Evolutionary conservation across 92 coral and sea anemone species (phyloP).

Genomic region (Epizoanthus fatuus): DNA sequence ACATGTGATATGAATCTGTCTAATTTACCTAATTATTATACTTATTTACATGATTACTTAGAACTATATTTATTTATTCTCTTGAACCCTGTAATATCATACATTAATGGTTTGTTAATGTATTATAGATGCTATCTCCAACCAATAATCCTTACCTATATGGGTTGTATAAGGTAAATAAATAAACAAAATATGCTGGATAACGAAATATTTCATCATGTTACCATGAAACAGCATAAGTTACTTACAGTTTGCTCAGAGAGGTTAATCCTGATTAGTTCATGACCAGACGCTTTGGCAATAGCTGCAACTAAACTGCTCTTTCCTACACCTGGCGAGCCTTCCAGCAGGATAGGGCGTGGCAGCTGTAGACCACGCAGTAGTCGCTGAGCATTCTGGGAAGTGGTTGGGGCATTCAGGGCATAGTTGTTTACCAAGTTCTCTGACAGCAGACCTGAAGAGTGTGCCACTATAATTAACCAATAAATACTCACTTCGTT

Average conservation of each 20-base stretch:
- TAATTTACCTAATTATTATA: too few relatives aligned
- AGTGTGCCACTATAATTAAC: background rate
- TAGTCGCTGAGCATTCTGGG: slow-evolving; percentile 90
- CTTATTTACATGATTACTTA: too few relatives aligned
- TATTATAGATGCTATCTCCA: too few relatives aligned
- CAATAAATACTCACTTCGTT: too few relatives aligned
- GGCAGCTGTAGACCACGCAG: slow-evolving; percentile 90
- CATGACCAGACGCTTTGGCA: slow-evolving; percentile 96
- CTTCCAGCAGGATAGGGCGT: slow-evolving; percentile 95
- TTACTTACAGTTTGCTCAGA: slow-evolving; percentile 96
- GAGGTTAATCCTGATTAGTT: slow-evolving; percentile 90
- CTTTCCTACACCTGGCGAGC: slow-evolving; percentile 99
- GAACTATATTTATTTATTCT: too few relatives aligned
- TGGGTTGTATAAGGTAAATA: background rate
- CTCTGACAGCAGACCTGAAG: slow-evolving; percentile 79
- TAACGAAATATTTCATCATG: background rate
- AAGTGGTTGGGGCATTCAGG: slow-evolving; percentile 92
- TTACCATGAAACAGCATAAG: background rate
- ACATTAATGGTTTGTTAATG: too few relatives aligned
- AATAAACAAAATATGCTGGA: background rate
- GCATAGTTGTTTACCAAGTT: slow-evolving; percentile 77
- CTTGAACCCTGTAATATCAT: too few relatives aligned
- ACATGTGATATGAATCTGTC: too few relatives aligned
- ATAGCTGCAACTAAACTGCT: slow-evolving; percentile 96
- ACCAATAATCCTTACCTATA: too few relatives aligned